phyloP scores from a whole-genome alignment of 2,888 invertebrate genomes.

The Emmelina monodactyla region DNA sequence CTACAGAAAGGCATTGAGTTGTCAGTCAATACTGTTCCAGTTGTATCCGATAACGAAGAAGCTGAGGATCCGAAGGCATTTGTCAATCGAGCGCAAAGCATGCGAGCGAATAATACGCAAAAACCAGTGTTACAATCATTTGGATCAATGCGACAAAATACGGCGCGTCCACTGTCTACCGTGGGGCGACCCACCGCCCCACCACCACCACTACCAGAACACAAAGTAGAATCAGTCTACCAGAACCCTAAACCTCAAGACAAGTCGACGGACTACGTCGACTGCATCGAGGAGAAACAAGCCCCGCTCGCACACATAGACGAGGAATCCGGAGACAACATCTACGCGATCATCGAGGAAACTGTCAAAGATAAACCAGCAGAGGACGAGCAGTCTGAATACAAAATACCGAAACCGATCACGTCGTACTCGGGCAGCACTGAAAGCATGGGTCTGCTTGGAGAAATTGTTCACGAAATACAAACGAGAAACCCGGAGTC shows the following conservation, averaged over 20 bases:
- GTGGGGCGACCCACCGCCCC: slow-evolving; percentile 78
- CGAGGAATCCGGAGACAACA: slow-evolving; percentile 76
- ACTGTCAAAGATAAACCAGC: slow-evolving; percentile 62
- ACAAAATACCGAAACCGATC: slow-evolving; percentile 50
- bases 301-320: slow-evolving; percentile 69
- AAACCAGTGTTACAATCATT: slow-evolving; percentile 77
- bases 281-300: slow-evolving; percentile 75
- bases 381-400: slow-evolving; percentile 47
- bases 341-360: slow-evolving; percentile 88
- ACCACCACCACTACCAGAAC: slow-evolving; percentile 73
- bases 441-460: slow-evolving; percentile 79
- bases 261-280: slow-evolving; percentile 73
- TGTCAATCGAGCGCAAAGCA: slow-evolving; percentile 82
- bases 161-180: slow-evolving; percentile 78
- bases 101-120: slow-evolving; percentile 69
- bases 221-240: slow-evolving; percentile 35
- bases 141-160: slow-evolving; percentile 82
- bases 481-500: slow-evolving; percentile 87
- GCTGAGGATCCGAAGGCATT: slow-evolving; percentile 64
- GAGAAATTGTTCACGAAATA: slow-evolving; percentile 89
- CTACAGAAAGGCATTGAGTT: slow-evolving; percentile 73
- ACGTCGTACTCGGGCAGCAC: slow-evolving; percentile 59
- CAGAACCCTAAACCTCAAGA: slow-evolving; percentile 56
- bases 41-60: slow-evolving; percentile 59
- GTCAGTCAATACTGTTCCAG: slow-evolving; percentile 67